Evolutionary conservation across 2,113 vertebrate species (phyloP), one percentile per base, ranked within the genome.

Genomic region (Pachyramphus minor): DNA sequence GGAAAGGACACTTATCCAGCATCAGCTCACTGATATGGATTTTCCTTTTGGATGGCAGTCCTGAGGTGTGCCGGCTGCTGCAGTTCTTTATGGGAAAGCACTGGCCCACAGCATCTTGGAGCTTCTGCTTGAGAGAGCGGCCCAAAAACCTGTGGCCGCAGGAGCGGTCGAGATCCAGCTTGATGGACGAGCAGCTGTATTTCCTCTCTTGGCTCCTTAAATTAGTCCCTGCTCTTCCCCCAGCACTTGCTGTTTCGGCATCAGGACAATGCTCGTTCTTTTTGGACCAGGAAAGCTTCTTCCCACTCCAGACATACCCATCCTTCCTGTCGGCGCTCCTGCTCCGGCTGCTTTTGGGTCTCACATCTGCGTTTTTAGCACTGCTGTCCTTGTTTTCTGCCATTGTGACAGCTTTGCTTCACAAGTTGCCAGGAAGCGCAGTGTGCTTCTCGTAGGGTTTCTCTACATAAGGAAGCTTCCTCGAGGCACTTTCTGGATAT

Each of bases 11-110:
- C 95, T 98, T 99, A 92, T 99, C 99, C 83, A 99, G 98, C 98
- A 99, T 99, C 78, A 99, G 98, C 96, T 99, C 99, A 3, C 99
- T 99, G 92, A 99, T 99, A 50, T 99, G 99, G 88, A 99, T 99
- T 97, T 99, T 99, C 17, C 99, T 98, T 90, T 99, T 99, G 39
- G 99, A 98, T 28, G 98, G 98, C 94, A 99, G 98, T 16, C 98
- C 98, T 0, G 99, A 98, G 6, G 98, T 94, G 41, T 98, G 98
- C 45, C 98, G 97, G 90, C 98, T 98, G 96, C 98, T 98, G 74
- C 99, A 99, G 4, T 98, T 98, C 88, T 98, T 99, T 41, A 99
- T 98, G 30, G 99, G 99, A 17, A 99, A 99, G 97, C 99, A 99
- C 93, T 99, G 99, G 4, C 99, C 99, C 93, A 99, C 97, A 0